Percentiles rank a stretch among this genome's conserved stretches.
These are phyloP conservation scores for Drosophila sordidula DNA, from an alignment of 2,888 invertebrate genomes.

Conservation along the genomic window DNA sequence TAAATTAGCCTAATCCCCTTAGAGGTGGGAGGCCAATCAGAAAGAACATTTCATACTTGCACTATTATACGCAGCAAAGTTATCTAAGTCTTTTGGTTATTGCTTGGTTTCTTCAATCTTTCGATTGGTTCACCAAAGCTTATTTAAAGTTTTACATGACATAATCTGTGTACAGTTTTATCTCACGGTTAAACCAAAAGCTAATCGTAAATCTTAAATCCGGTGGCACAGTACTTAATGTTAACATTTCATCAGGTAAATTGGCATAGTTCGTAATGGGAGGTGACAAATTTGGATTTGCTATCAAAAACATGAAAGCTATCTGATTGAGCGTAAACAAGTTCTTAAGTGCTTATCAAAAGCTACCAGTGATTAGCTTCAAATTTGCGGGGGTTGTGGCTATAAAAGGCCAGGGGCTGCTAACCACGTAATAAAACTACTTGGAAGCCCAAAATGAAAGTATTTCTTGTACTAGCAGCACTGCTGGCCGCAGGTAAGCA, in stretches of 20 bases:
- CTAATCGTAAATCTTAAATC: too few species aligned
- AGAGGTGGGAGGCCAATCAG: too few species aligned
- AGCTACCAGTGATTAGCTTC: slow-evolving; percentile 4
- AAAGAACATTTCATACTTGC: too few species aligned
- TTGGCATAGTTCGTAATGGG: background rate
- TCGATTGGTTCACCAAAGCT: too few species aligned
- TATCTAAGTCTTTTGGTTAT: too few species aligned
- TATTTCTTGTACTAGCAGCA: slow-evolving; percentile 31
- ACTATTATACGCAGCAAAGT: too few species aligned
- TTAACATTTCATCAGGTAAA: slow-evolving; percentile 35
- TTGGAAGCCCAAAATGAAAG: slow-evolving; percentile 29
- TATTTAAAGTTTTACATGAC: too few species aligned
- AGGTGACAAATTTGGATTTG: background rate
- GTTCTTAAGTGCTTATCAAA: slow-evolving; percentile 14
- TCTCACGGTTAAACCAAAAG: too few species aligned
- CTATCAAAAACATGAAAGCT: slow-evolving; percentile 7
- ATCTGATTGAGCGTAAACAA: background rate
- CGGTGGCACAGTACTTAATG: background rate
- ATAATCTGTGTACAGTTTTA: too few species aligned
- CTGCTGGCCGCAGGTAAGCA: slow-evolving; percentile 46
- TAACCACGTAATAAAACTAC: background rate
- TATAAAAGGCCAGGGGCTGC: slow-evolving; percentile 28
- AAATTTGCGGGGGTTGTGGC: background rate
- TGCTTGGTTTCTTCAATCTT: too few species aligned
- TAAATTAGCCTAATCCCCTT: too few species aligned